Evolutionary conservation across 2,113 vertebrate species (phyloP).

Genomic region (Hippopotamus amphibius): DNA sequence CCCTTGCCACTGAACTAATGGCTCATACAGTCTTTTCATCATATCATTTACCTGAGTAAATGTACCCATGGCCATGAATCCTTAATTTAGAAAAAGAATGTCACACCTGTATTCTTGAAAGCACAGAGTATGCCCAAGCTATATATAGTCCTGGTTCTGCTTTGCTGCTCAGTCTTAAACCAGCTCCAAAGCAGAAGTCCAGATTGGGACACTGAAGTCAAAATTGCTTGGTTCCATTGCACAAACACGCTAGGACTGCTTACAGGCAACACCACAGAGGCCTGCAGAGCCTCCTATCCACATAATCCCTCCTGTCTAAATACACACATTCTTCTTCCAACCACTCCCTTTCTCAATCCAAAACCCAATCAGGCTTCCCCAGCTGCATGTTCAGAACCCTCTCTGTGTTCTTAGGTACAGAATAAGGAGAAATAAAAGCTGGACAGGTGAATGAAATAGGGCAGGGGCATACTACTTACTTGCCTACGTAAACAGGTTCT

Average conservation of each 20-base stretch:
- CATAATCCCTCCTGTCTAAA: background rate
- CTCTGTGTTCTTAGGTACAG: background rate
- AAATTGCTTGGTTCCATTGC: background rate
- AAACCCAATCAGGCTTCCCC: background rate
- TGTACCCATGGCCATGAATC: background rate
- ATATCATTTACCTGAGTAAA: conserved; percentile 50
- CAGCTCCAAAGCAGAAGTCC: background rate
- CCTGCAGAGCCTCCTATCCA: background rate
- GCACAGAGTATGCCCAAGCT: background rate
- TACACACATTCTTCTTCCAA: background rate
- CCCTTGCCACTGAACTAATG: background rate
- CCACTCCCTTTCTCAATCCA: background rate
- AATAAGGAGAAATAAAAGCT: conserved; percentile 8
- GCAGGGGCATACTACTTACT: background rate
- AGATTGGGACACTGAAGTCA: background rate
- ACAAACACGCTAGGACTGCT: background rate
- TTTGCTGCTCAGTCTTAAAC: background rate
- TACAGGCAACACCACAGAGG: background rate
- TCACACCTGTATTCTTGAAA: conserved; percentile 34
- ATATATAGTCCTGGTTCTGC: background rate
- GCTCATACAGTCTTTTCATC: background rate
- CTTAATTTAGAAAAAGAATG: conserved; percentile 18
- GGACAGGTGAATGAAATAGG: background rate
- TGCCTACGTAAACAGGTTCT: background rate
- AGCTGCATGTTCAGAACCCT: background rate